Conservation (phyloP, 2,888 invertebrate species). For the Listrodromus nycthemerus region DNA sequence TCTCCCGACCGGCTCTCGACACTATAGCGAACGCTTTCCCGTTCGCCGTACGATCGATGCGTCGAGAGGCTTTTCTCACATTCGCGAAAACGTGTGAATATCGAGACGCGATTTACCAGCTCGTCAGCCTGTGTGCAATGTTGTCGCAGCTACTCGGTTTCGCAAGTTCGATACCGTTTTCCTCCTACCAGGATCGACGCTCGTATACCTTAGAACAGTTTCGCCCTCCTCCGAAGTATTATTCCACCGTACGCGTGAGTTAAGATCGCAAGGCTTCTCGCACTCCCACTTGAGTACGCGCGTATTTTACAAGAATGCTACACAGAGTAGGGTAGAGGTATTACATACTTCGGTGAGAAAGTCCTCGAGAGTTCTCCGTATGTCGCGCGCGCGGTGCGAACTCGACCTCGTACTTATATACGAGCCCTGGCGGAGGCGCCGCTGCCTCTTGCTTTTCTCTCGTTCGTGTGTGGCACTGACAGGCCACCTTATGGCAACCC, state of each 20-base stretch:
- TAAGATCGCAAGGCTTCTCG: conserved; percentile 2
- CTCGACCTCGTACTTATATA: conserved; percentile 3
- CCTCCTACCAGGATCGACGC: conserved; percentile 12
- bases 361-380: not conserved
- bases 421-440: conserved; percentile 12
- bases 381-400: not conserved
- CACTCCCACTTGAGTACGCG: not conserved
- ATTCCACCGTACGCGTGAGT: conserved; percentile 30
- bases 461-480: conserved; percentile 56
- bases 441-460: conserved; percentile 21
- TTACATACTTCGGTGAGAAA: conserved; percentile 27
- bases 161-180: not conserved
- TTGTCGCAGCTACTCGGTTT: not conserved
- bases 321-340: not conserved
- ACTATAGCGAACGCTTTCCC: too few species aligned
- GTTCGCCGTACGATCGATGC: too few species aligned
- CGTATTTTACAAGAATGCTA: conserved; percentile 33
- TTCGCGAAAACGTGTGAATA: not conserved
- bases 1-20: too few species aligned
- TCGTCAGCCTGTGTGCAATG: not conserved
- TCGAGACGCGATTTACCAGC: too few species aligned
- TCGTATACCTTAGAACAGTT: conserved; percentile 13
- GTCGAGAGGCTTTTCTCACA: not conserved
- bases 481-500: conserved; percentile 56
- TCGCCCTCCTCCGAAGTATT: conserved; percentile 20